phyloP scores from a whole-genome alignment of 2,797 vertebrate species.

The Premnoplex brunnescens region DNA sequence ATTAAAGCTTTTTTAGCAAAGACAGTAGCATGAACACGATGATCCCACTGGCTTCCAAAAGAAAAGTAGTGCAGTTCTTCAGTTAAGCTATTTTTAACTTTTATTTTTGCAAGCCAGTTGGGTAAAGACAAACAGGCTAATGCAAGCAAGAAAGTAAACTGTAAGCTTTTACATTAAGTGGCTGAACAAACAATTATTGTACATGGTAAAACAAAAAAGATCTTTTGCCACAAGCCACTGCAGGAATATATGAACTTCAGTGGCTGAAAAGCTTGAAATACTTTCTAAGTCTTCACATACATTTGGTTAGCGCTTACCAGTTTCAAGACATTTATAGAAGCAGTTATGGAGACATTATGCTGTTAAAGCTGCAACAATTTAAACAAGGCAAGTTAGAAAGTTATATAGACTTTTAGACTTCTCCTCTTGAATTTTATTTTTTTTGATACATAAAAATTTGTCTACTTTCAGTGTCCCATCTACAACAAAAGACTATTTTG shows the following conservation, averaged over 20 bases:
- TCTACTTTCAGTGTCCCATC: background rate
- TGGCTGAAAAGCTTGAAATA: slow-evolving; percentile 26
- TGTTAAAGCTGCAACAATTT: slow-evolving; percentile 58
- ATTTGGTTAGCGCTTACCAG: slow-evolving; percentile 46
- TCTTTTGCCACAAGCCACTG: slow-evolving; percentile 42
- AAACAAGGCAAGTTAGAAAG: slow-evolving; percentile 28
- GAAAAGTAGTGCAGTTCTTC: slow-evolving; percentile 34
- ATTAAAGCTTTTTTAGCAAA: slow-evolving; percentile 73
- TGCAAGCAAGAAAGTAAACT: slow-evolving; percentile 45
- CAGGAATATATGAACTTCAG: slow-evolving; percentile 28
- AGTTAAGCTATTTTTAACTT: background rate
- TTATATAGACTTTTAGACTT: background rate
- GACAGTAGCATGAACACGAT: slow-evolving; percentile 44
- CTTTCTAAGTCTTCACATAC: slow-evolving; percentile 23
- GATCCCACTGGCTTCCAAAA: slow-evolving; percentile 53
- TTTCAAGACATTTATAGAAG: slow-evolving; percentile 44
- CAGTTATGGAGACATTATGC: slow-evolving; percentile 52
- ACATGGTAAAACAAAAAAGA: slow-evolving; percentile 9
- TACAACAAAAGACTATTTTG: background rate
- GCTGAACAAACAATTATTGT: slow-evolving; percentile 45
- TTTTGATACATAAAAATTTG: background rate
- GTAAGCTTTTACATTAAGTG: slow-evolving; percentile 17
- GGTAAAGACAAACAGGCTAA: slow-evolving; percentile 54
- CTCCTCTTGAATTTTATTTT: background rate
- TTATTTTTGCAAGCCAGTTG: slow-evolving; percentile 56